A percentile compares a stretch with the other conserved stretches of the same genome.
phyloP scores from a whole-genome alignment of 2,888 invertebrate species.

The Idaea aversata region DNA sequence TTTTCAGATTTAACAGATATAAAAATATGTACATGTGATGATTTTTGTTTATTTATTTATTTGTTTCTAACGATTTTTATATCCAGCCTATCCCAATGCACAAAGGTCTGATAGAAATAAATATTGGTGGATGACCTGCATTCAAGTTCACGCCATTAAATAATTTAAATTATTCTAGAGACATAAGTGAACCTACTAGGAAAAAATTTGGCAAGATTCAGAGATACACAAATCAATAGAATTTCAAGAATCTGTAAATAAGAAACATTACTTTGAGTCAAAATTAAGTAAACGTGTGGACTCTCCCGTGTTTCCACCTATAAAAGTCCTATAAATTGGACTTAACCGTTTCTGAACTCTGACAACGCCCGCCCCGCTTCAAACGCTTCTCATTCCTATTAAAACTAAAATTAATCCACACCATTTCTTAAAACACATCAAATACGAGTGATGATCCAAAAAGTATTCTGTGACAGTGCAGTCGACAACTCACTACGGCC shows the following conservation, averaged over 20 bases:
- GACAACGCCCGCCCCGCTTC: slow-evolving; percentile 25
- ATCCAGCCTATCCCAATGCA: too few relatives aligned
- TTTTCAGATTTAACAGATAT: too few relatives aligned
- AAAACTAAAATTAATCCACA: slow-evolving; percentile 68
- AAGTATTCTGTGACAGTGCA: slow-evolving; percentile 62
- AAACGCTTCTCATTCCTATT: slow-evolving; percentile 58
- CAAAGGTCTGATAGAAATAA: too few relatives aligned
- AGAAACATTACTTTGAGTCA: background rate
- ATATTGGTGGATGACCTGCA: background rate
- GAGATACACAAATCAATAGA: background rate
- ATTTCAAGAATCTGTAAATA: background rate
- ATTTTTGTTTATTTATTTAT: too few relatives aligned
- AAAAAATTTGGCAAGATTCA: background rate
- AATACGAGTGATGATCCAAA: slow-evolving; percentile 69
- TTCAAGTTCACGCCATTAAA: too few relatives aligned
- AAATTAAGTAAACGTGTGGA: slow-evolving; percentile 3
- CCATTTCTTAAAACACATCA: slow-evolving; percentile 68
- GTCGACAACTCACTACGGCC: slow-evolving; percentile 64
- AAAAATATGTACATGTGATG: too few relatives aligned
- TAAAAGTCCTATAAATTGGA: slow-evolving; percentile 39
- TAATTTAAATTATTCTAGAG: too few relatives aligned
- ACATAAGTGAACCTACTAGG: background rate
- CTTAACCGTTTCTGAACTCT: slow-evolving; percentile 43
- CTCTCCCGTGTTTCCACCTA: slow-evolving; percentile 16
- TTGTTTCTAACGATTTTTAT: too few relatives aligned